Conservation (phyloP, 2,888 invertebrate species). For the Torymus aiolomorphi region DNA sequence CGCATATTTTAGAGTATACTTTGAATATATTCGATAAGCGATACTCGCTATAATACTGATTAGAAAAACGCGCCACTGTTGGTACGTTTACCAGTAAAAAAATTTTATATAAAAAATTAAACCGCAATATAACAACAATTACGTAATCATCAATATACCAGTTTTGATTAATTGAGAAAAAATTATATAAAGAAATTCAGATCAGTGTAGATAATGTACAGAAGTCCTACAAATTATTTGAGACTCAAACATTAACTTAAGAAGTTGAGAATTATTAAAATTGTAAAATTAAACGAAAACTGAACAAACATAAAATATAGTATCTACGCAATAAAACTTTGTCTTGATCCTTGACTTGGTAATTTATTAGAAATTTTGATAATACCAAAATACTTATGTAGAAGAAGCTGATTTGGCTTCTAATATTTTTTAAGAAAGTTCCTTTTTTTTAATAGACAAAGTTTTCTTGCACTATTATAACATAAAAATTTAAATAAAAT, state of each 20-base stretch:
- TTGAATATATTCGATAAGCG: slow-evolving; percentile 55
- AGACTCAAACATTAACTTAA: slow-evolving; percentile 21
- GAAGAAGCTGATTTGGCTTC: too few species aligned
- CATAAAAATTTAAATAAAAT: slow-evolving; percentile 28
- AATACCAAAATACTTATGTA: neutral
- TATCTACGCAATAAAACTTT: neutral
- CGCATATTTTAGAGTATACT: slow-evolving; percentile 45
- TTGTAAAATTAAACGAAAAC: neutral
- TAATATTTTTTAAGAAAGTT: neutral
- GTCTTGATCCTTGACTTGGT: too few species aligned
- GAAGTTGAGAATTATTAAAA: too few species aligned
- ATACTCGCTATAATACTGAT: slow-evolving; percentile 58
- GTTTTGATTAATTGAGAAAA: slow-evolving; percentile 11
- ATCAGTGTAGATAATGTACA: slow-evolving; percentile 27
- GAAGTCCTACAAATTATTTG: slow-evolving; percentile 26
- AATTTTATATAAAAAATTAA: slow-evolving; percentile 52
- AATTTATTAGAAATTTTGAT: too few species aligned
- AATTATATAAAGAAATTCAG: slow-evolving; percentile 22
- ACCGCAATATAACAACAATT: slow-evolving; percentile 40
- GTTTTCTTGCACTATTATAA: slow-evolving; percentile 7
- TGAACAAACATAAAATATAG: neutral
- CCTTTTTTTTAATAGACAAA: slow-evolving; percentile 1
- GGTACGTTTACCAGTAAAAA: slow-evolving; percentile 53
- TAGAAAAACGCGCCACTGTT: slow-evolving; percentile 40
- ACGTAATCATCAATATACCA: slow-evolving; percentile 32